phyloP scores from a whole-genome alignment of 2,888 invertebrate species.

The Epistrophe eligans region DNA sequence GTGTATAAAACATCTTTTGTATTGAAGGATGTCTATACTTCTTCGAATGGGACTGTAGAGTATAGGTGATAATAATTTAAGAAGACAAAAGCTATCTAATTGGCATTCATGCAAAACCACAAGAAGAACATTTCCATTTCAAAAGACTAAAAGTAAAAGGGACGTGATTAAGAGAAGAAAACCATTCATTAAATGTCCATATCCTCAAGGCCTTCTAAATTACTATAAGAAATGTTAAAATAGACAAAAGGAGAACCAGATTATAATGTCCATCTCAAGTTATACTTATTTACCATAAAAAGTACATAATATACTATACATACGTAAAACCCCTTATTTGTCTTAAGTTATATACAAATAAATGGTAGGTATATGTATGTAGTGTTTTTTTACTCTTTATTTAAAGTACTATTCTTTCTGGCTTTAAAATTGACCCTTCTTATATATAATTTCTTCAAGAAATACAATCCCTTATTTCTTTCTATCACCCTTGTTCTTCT shows the following conservation, averaged over 20 bases:
- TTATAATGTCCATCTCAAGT: slow-evolving; percentile 7
- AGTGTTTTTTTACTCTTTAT: not conserved
- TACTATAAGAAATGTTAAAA: slow-evolving; percentile 23
- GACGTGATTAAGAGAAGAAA: slow-evolving; percentile 4
- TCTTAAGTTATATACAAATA: not conserved
- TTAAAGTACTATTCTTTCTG: not conserved
- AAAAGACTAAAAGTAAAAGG: not conserved
- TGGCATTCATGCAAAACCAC: not conserved
- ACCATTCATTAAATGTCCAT: slow-evolving; percentile 9
- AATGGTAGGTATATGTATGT: not conserved
- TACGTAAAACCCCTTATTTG: not conserved
- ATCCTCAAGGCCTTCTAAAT: slow-evolving; percentile 3
- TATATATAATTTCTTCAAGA: slow-evolving; percentile 1
- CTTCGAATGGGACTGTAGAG: not conserved
- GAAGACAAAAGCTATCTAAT: not conserved
- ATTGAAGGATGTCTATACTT: not conserved
- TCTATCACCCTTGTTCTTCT: slow-evolving; percentile 9
- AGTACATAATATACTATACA: not conserved
- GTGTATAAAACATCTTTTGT: not conserved
- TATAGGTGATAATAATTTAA: not conserved
- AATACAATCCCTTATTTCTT: slow-evolving; percentile 11
- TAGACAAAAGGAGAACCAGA: not conserved
- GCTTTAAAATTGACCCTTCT: slow-evolving; percentile 14
- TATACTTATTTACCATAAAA: not conserved
- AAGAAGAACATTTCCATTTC: not conserved